These are phyloP conservation scores for Oncorhynchus masou DNA, from an alignment of 2,113 vertebrate genomes.

Conservation along the genomic window DNA sequence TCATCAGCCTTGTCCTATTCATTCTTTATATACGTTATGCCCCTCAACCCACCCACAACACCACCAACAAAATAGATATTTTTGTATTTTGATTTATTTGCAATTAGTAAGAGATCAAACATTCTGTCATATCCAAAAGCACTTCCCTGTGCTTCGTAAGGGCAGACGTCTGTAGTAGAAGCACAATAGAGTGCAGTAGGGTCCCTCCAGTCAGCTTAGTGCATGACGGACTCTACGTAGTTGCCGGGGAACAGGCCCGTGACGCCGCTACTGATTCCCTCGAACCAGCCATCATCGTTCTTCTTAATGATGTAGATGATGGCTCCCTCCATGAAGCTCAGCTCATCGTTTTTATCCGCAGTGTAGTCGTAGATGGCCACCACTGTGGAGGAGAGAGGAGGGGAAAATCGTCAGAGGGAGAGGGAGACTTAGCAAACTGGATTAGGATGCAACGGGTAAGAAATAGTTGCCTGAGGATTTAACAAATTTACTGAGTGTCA, in stretches of 20 bases:
- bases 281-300: constrained; percentile 98
- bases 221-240: constrained; percentile 98
- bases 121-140: constrained; percentile 63
- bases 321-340: constrained; percentile 92
- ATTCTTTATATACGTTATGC: constrained; percentile 27
- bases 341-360: constrained; percentile 96
- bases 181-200: constrained; percentile 70
- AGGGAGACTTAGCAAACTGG: constrained; percentile 38
- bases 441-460: constrained; percentile 66
- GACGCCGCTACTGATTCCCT: constrained; percentile 88
- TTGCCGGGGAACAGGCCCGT: constrained; percentile 99
- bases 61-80: constrained; percentile 64
- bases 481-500: neutral
- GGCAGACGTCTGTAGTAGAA: constrained; percentile 52
- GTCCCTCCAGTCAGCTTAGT: constrained; percentile 92
- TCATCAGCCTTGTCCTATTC: constrained; percentile 10
- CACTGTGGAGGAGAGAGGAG: constrained; percentile 68
- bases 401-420: neutral
- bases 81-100: constrained; percentile 54
- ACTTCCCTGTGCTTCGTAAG: constrained; percentile 41
- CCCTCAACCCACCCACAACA: constrained; percentile 34
- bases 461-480: neutral
- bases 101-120: constrained; percentile 51
- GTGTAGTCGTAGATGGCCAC: constrained; percentile 98
- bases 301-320: constrained; percentile 99